phyloP scores from a whole-genome alignment of 2,113 vertebrate genomes.

The Xiphophorus maculatus region DNA sequence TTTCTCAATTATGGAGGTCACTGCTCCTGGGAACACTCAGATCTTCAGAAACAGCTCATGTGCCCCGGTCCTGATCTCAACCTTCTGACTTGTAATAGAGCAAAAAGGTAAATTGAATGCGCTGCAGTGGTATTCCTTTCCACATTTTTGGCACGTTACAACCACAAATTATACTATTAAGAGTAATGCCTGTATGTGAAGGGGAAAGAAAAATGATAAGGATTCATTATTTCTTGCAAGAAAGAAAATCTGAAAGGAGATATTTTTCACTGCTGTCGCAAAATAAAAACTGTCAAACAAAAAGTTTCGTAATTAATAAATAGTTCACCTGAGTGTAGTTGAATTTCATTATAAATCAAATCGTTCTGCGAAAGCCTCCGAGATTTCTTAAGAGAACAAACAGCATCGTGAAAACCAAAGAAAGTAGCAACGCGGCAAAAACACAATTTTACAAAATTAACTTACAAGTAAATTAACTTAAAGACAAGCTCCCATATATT shows the following conservation, averaged over 20 bases:
- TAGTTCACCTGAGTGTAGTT: neutral
- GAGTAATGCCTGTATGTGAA: neutral
- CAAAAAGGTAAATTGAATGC: neutral
- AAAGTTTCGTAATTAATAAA: neutral
- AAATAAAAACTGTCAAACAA: neutral
- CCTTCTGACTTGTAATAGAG: neutral
- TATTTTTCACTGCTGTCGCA: neutral
- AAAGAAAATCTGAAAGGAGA: neutral
- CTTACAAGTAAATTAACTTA: too few species aligned
- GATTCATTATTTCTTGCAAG: neutral
- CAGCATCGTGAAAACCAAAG: neutral
- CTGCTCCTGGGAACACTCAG: neutral
- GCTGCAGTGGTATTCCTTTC: neutral
- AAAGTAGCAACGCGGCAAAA: too few species aligned
- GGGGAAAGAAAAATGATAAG: neutral
- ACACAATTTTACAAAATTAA: too few species aligned
- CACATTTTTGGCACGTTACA: neutral
- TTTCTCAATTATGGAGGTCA: neutral
- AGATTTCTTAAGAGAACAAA: neutral
- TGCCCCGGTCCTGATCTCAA: neutral
- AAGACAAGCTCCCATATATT: too few species aligned
- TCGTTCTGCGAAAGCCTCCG: neutral
- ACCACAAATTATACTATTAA: neutral
- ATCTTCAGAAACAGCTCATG: neutral
- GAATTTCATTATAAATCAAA: neutral